Percentiles rank a stretch among this genome's conserved stretches.
Evolutionary conservation across 2,797 vertebrate genomes (phyloP).

Genomic region (Fistularia tabacaria): DNA sequence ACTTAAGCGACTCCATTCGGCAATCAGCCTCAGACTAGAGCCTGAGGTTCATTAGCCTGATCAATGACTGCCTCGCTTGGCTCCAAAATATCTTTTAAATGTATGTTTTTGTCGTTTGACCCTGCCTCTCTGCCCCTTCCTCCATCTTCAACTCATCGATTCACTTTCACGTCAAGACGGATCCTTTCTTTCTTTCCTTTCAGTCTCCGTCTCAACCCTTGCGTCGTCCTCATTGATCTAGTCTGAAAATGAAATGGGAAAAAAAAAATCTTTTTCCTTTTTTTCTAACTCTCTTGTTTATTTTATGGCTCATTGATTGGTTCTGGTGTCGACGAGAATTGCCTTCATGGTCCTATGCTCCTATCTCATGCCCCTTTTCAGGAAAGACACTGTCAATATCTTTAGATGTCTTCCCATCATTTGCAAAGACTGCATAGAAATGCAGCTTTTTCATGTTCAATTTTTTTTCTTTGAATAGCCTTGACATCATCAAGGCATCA

Average conservation of each 20-base stretch:
- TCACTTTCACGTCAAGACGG: conserved; percentile 11
- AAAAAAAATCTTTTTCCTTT: conserved; percentile 14
- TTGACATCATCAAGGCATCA: conserved; percentile 44
- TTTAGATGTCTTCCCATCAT: conserved; percentile 45
- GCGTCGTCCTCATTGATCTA: conserved; percentile 40
- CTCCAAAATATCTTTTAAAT: conserved; percentile 3
- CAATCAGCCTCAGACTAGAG: conserved; percentile 37
- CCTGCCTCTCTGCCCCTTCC: neutral
- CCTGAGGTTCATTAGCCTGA: conserved; percentile 50
- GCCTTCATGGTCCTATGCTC: conserved; percentile 46
- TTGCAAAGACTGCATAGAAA: conserved; percentile 48
- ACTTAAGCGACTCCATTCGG: conserved; percentile 55
- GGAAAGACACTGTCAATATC: conserved; percentile 56
- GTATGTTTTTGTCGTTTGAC: conserved; percentile 8
- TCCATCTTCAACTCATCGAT: conserved; percentile 20
- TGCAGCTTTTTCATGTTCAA: conserved; percentile 40
- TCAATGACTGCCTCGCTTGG: conserved; percentile 32
- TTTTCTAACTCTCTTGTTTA: conserved; percentile 16
- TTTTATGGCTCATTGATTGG: conserved; percentile 61
- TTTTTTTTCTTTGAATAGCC: conserved; percentile 38
- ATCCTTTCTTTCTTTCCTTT: conserved; percentile 15
- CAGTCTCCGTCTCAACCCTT: neutral
- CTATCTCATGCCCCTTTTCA: conserved; percentile 41
- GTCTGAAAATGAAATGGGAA: conserved; percentile 32
- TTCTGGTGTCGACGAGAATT: conserved; percentile 68